phyloP scores from a whole-genome alignment of 2,888 invertebrate genomes.

The Rhabditoides inermis region DNA sequence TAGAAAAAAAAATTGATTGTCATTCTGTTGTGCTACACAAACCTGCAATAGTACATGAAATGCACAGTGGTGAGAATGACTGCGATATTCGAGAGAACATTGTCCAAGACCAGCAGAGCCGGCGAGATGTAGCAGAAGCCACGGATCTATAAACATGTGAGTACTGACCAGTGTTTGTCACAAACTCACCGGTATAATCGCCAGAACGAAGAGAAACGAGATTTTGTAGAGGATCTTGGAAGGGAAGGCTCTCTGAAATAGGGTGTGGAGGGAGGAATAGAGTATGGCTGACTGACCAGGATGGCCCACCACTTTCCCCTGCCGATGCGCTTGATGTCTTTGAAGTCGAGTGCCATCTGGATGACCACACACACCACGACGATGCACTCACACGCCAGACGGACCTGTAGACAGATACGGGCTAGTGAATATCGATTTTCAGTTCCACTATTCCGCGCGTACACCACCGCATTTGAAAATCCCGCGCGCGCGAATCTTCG shows the following conservation, averaged over 20 bases:
- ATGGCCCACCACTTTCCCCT: slow-evolving; percentile 66
- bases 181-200: slow-evolving; percentile 70
- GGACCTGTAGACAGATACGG: slow-evolving; percentile 17
- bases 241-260: slow-evolving; percentile 72
- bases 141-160: too few relatives aligned
- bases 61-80: slow-evolving; percentile 28
- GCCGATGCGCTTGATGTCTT: slow-evolving; percentile 43
- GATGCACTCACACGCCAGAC: slow-evolving; percentile 32
- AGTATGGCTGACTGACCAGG: slow-evolving; percentile 24
- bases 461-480: too few relatives aligned
- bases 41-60: slow-evolving; percentile 29
- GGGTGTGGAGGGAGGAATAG: too few relatives aligned
- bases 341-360: slow-evolving; percentile 35
- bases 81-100: slow-evolving; percentile 25
- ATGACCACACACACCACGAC: slow-evolving; percentile 30
- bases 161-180: too few relatives aligned
- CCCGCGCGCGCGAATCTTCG: too few relatives aligned
- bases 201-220: slow-evolving; percentile 78
- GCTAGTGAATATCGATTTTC: too few relatives aligned
- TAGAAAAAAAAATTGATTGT: too few relatives aligned
- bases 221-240: slow-evolving; percentile 86
- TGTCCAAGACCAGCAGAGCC: slow-evolving; percentile 24
- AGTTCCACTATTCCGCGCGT: too few relatives aligned
- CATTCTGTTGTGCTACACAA: background rate
- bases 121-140: background rate